Percentiles rank a stretch among this genome's conserved stretches.
phyloP scores from a whole-genome alignment of 2,113 vertebrate genomes.

The Corythaeola cristata region DNA sequence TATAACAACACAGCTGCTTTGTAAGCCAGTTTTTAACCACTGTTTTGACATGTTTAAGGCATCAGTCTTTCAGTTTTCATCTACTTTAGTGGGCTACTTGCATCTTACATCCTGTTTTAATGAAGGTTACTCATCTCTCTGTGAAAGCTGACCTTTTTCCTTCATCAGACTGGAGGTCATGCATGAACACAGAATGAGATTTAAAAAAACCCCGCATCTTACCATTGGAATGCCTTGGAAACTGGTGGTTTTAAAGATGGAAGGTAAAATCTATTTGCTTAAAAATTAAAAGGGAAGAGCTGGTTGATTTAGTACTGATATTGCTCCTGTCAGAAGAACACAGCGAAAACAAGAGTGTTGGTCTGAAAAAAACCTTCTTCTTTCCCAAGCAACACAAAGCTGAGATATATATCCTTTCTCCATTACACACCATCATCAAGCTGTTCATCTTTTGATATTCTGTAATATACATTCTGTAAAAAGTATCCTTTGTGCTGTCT shows the following conservation, averaged over 20 bases:
- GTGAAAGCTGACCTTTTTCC: slow-evolving; percentile 16
- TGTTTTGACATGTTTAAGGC: not conserved
- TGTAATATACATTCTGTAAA: not conserved
- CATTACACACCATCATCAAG: not conserved
- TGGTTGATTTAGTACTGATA: not conserved
- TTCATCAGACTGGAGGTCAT: not conserved
- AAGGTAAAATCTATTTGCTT: not conserved
- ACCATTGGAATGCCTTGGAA: not conserved
- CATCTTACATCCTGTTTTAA: not conserved
- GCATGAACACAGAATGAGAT: not conserved
- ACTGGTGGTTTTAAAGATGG: not conserved
- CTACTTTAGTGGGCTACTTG: not conserved
- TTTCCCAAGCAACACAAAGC: not conserved
- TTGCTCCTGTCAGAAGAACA: not conserved
- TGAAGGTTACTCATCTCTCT: not conserved
- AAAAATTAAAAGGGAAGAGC: not conserved
- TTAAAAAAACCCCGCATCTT: not conserved
- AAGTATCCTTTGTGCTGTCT: not conserved
- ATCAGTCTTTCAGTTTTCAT: not conserved
- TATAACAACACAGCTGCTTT: not conserved
- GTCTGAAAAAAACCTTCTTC: not conserved
- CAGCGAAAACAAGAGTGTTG: not conserved
- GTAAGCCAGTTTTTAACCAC: not conserved
- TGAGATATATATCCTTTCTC: not conserved
- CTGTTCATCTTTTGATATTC: not conserved